Base-by-base conservation (phyloP, 2,888 invertebrate genomes). In the Cryptophagus acutangulus region DNA sequence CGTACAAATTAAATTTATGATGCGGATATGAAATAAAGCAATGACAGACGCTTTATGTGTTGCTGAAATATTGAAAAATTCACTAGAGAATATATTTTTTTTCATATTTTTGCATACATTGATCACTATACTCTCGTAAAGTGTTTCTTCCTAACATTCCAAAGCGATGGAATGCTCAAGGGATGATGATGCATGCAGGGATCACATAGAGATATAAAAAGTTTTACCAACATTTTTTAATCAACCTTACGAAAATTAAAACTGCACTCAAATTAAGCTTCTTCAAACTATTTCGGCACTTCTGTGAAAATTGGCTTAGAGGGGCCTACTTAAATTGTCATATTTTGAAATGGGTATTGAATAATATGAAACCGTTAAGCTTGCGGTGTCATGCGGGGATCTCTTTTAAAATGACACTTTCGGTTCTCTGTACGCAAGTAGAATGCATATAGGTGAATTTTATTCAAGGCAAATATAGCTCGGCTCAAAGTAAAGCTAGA, bases 361-460 rank as follows among this genome's bases (percentile, higher is more conserved):
- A n/a, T n/a, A n/a, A n/a, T n/a, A n/a, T n/a, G n/a, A n/a, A n/a
- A n/a, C n/a, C n/a, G n/a, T n/a, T n/a, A n/a, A n/a, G n/a, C n/a
- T n/a, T n/a, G n/a, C n/a, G n/a, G n/a, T n/a, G n/a, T n/a, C n/a
- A n/a, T n/a, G n/a, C n/a, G n/a, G n/a, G n/a, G n/a, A n/a, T n/a
- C n/a, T n/a, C n/a, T n/a, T n/a, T n/a, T n/a, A n/a, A n/a, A n/a
- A n/a, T n/a, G n/a, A n/a, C n/a, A n/a, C n/a, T n/a, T n/a, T n/a
- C n/a, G n/a, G n/a, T n/a, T n/a, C 3, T 26, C 9, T 13, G 3
- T 26, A 53, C 55, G 52, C 51, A 46, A 35, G 40, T 35, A 40
- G 51, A 53, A 52, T 55, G 48, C 50, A 44, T 50, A 51, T 50
- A 51, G 39, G 45, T 50, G 38, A 41, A 48, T 44, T 46, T 37